phyloP scores from a whole-genome alignment of 37 sponge, comb jelly and placozoan genomes.

The Dysidea cf. avara region DNA sequence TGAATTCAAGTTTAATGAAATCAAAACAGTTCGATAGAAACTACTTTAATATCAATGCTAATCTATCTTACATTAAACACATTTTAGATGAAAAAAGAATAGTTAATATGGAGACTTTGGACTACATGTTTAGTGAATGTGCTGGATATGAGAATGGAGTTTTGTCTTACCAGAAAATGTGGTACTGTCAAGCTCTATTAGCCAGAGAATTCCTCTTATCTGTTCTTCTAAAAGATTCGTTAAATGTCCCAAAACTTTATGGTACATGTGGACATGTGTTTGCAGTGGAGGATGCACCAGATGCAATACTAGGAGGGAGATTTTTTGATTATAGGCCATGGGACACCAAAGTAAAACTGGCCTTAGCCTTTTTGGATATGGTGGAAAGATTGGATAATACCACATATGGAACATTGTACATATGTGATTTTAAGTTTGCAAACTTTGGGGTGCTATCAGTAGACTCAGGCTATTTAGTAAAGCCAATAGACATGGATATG shows the following conservation, averaged over 20 bases:
- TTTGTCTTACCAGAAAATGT: slow-evolving; percentile 30
- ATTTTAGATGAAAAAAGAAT: too few relatives aligned
- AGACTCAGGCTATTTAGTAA: slow-evolving; percentile 7
- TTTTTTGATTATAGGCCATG: slow-evolving; percentile 28
- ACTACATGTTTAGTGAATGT: slow-evolving; percentile 44
- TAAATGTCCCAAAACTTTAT: slow-evolving; percentile 30
- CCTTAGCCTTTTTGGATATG: slow-evolving; percentile 58
- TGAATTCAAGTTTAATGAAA: too few relatives aligned
- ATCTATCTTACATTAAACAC: too few relatives aligned
- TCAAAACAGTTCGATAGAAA: too few relatives aligned
- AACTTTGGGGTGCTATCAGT: slow-evolving; percentile 58
- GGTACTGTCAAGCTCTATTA: slow-evolving; percentile 40
- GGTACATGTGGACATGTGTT: slow-evolving; percentile 67
- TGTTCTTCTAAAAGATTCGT: slow-evolving; percentile 29
- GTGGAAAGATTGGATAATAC: slow-evolving; percentile 47
- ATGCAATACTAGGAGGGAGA: too few relatives aligned
- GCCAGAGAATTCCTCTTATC: slow-evolving; percentile 46
- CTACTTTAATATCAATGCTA: too few relatives aligned
- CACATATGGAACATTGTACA: slow-evolving; percentile 47
- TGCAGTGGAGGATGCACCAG: slow-evolving; percentile 39
- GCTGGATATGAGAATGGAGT: slow-evolving; percentile 31
- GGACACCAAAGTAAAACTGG: slow-evolving; percentile 38
- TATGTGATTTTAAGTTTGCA: slow-evolving; percentile 67
- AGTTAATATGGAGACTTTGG: background rate
- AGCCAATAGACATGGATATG: slow-evolving; percentile 64